Conservation (phyloP, 2,888 invertebrate genomes). For the Cantharis rustica region DNA sequence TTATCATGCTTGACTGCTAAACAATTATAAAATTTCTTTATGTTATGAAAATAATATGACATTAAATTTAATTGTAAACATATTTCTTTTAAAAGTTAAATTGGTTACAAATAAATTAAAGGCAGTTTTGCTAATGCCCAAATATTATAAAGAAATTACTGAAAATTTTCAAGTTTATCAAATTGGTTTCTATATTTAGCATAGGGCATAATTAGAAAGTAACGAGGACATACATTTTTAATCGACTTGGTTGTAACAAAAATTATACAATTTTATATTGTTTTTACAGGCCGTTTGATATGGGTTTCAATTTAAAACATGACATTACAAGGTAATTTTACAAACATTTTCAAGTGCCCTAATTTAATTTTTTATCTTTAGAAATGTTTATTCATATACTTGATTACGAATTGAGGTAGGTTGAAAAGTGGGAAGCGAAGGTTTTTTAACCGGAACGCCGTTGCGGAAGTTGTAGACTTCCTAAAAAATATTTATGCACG, state of each 20-base stretch:
- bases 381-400: not conserved
- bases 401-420: not conserved
- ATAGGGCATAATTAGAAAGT: not conserved
- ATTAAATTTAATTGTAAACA: no score
- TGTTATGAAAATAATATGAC: no score
- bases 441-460: not conserved
- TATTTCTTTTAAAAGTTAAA: no score
- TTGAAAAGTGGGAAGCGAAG: not conserved
- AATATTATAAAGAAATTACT: no score
- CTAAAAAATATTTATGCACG: not conserved
- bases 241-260: not conserved
- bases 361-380: not conserved
- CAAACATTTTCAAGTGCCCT: not conserved
- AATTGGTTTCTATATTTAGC: no score
- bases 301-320: not conserved
- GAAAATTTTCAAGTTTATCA: no score
- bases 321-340: not conserved
- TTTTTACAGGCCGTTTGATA: not conserved
- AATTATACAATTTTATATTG: not conserved
- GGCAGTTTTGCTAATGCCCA: no score
- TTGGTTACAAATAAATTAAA: not conserved
- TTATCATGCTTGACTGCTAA: no score
- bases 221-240: not conserved
- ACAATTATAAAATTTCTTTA: no score
- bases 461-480: not conserved